Evolutionary conservation across 2,888 invertebrate species (phyloP).

Genomic region (Calameuta filiformis): DNA sequence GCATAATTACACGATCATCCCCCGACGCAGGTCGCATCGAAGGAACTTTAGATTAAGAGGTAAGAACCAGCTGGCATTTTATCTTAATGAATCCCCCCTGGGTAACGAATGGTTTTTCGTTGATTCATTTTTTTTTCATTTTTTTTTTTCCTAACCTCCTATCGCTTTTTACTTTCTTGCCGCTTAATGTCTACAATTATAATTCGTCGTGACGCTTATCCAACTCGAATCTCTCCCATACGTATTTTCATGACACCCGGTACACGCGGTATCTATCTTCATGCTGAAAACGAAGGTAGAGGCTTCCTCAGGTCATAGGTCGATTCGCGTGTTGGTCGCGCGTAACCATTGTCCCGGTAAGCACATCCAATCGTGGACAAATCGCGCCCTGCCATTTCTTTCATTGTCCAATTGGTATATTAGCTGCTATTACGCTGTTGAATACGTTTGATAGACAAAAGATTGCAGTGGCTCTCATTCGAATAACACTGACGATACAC

Average conservation of each 20-base stretch:
- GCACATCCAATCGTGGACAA: constrained; percentile 21
- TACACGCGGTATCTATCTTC: neutral
- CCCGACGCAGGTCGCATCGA: constrained; percentile 12
- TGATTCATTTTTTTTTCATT: constrained; percentile 12
- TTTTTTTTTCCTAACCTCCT: neutral
- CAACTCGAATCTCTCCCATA: too few relatives aligned
- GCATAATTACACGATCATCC: constrained; percentile 44
- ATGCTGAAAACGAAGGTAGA: neutral
- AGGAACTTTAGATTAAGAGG: constrained; percentile 34
- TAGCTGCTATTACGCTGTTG: constrained; percentile 58
- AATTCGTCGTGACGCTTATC: neutral
- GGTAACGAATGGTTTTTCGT: constrained; percentile 18
- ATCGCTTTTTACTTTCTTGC: neutral
- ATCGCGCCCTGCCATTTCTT: constrained; percentile 54
- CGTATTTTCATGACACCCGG: neutral
- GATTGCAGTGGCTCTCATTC: constrained; percentile 58
- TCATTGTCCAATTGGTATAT: constrained; percentile 61
- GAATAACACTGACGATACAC: constrained; percentile 5
- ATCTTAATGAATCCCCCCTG: constrained; percentile 42
- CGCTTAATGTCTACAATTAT: neutral
- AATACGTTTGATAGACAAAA: constrained; percentile 61
- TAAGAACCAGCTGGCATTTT: constrained; percentile 31
- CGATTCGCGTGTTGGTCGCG: neutral
- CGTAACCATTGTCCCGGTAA: too few relatives aligned
- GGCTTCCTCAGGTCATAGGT: neutral